A percentile compares a stretch with the other conserved stretches of the same genome.
These are phyloP conservation scores for Orius insidiosus DNA, from an alignment of 1,140 invertebrate genomes.

Conservation along the genomic window DNA sequence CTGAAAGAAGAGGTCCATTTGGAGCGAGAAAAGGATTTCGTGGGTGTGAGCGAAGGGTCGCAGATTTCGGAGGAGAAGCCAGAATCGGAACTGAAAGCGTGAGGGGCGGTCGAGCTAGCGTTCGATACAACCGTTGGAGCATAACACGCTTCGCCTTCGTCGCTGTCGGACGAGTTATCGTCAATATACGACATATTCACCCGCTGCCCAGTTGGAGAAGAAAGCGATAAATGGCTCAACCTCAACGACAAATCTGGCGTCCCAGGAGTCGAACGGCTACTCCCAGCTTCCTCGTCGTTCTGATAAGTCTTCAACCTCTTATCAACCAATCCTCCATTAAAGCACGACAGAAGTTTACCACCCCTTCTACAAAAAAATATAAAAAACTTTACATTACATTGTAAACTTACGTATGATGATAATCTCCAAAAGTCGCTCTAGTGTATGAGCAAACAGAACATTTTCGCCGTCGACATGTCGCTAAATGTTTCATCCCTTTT, in stretches of 20 bases:
- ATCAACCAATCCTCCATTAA: constrained; percentile 32
- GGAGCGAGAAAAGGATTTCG: constrained; percentile 25
- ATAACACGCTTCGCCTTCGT: constrained; percentile 13
- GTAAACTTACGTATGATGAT: constrained; percentile 22
- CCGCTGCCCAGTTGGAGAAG: constrained; percentile 12
- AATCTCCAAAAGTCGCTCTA: constrained; percentile 36
- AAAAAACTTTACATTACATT: not conserved
- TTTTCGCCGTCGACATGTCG: constrained; percentile 32
- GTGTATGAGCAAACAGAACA: constrained; percentile 43
- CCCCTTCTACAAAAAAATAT: constrained; percentile 13
- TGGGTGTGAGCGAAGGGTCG: constrained; percentile 19
- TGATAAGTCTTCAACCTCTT: constrained; percentile 13
- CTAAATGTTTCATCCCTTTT: constrained; percentile 33
- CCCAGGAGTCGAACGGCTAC: constrained; percentile 11
- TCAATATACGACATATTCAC: constrained; percentile 22
- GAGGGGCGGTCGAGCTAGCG: constrained; percentile 17
- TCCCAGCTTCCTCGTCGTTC: constrained; percentile 10
- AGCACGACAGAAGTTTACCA: constrained; percentile 37
- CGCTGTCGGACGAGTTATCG: constrained; percentile 14
- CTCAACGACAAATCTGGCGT: constrained; percentile 10
- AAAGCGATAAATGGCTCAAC: constrained; percentile 14
- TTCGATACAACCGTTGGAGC: constrained; percentile 13
- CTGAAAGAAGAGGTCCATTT: constrained; percentile 36
- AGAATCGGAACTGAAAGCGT: constrained; percentile 33
- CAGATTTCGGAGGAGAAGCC: constrained; percentile 27